phyloP scores from a whole-genome alignment of 2,113 vertebrate species.

The Ailurus styani region DNA sequence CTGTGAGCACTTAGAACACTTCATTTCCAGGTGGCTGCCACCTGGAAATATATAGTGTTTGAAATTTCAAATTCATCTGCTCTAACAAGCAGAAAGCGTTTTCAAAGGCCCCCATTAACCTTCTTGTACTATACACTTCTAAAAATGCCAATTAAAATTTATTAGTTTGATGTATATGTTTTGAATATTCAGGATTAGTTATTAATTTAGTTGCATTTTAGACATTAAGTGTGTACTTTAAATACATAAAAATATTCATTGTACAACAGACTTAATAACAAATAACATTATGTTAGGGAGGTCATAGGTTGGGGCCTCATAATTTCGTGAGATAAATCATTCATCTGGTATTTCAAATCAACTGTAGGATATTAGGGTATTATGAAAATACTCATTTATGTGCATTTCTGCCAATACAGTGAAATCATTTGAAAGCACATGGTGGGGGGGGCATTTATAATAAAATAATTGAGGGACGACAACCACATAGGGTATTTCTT shows the following conservation, averaged over 20 bases:
- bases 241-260: neutral
- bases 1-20: slow-evolving; percentile 59
- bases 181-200: slow-evolving; percentile 5
- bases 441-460: neutral
- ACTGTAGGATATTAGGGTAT: neutral
- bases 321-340: neutral
- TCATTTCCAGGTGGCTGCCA: slow-evolving; percentile 69
- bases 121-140: neutral
- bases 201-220: slow-evolving; percentile 20
- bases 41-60: slow-evolving; percentile 59
- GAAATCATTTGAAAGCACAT: neutral
- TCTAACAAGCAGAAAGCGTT: slow-evolving; percentile 28
- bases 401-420: neutral
- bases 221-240: neutral
- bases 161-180: neutral
- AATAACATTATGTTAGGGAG: neutral
- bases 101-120: slow-evolving; percentile 30
- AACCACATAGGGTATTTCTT: neutral
- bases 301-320: neutral
- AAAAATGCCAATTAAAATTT: slow-evolving; percentile 50
- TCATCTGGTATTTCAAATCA: neutral
- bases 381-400: neutral
- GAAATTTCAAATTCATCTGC: slow-evolving; percentile 54
- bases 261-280: neutral
- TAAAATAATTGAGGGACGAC: neutral